phyloP scores from a whole-genome alignment of 2,888 invertebrate genomes.

The Achlya flavicornis region DNA sequence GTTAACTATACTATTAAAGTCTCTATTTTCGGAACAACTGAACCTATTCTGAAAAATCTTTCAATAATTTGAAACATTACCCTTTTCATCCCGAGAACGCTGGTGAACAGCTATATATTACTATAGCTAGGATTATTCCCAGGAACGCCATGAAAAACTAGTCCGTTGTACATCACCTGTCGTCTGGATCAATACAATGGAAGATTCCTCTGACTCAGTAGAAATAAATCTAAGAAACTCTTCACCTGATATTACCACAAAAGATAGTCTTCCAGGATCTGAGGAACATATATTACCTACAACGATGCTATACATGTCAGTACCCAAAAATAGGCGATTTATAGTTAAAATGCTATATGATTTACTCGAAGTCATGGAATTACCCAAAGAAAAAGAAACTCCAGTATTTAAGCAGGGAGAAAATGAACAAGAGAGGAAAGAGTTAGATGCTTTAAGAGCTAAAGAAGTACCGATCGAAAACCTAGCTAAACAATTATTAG shows the following conservation, averaged over 20 bases:
- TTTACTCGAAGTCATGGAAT: slow-evolving; percentile 43
- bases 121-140: slow-evolving; percentile 11
- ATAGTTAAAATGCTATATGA: slow-evolving; percentile 54
- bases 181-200: slow-evolving; percentile 26
- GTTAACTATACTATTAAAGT: no score
- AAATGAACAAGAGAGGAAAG: slow-evolving; percentile 13
- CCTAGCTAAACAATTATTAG: not conserved
- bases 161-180: slow-evolving; percentile 61
- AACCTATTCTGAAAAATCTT: no score
- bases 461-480: not conserved
- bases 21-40: no score
- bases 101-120: no score
- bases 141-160: slow-evolving; percentile 67
- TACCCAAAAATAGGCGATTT: slow-evolving; percentile 46
- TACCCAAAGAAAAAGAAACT: slow-evolving; percentile 15
- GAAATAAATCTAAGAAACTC: not conserved
- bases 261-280: slow-evolving; percentile 29
- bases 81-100: no score
- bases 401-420: not conserved
- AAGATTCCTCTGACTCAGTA: slow-evolving; percentile 14
- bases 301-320: slow-evolving; percentile 27
- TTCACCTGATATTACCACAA: not conserved
- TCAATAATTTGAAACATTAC: no score
- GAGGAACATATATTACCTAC: slow-evolving; percentile 43
- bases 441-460: not conserved